Evolutionary conservation across 2,888 invertebrate species (phyloP).

Genomic region (Dyspetes luteomarginatus): DNA sequence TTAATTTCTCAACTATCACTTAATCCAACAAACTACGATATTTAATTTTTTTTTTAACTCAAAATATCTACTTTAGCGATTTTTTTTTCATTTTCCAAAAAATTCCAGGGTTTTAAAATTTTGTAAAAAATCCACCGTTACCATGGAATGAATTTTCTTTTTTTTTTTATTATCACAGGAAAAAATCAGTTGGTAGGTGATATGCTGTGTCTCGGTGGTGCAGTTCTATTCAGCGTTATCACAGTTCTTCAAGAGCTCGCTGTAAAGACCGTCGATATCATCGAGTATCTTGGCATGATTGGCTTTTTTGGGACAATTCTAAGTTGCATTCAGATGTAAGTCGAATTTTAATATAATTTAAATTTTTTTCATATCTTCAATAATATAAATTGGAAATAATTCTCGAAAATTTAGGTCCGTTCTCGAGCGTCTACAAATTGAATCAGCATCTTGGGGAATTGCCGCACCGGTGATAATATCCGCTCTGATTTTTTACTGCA

Average conservation of each 20-base stretch:
- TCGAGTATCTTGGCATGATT: conserved; percentile 92
- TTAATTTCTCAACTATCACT: no score
- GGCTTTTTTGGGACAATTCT: conserved; percentile 92
- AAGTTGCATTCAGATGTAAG: conserved; percentile 91
- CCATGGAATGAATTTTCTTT: background rate
- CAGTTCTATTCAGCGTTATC: conserved; percentile 90
- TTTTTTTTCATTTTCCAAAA: background rate
- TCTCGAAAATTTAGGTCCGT: no score
- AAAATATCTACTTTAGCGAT: background rate
- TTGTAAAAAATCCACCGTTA: background rate
- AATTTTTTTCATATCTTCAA: background rate
- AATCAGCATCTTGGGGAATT: conserved; percentile 85
- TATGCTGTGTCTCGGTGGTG: conserved; percentile 91
- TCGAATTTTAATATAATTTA: conserved; percentile 66
- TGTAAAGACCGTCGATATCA: conserved; percentile 90
- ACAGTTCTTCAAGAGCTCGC: conserved; percentile 93
- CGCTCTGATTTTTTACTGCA: conserved; percentile 86
- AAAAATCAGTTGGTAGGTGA: conserved; percentile 92
- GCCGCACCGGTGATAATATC: conserved; percentile 86
- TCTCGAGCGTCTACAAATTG: conserved; percentile 89
- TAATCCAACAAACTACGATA: no score
- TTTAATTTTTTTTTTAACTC: no score
- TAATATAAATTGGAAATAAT: no score
- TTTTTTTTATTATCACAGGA: conserved; percentile 84
- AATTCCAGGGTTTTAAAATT: background rate